phyloP scores from a whole-genome alignment of 2,797 vertebrate genomes.

The Channa striata region DNA sequence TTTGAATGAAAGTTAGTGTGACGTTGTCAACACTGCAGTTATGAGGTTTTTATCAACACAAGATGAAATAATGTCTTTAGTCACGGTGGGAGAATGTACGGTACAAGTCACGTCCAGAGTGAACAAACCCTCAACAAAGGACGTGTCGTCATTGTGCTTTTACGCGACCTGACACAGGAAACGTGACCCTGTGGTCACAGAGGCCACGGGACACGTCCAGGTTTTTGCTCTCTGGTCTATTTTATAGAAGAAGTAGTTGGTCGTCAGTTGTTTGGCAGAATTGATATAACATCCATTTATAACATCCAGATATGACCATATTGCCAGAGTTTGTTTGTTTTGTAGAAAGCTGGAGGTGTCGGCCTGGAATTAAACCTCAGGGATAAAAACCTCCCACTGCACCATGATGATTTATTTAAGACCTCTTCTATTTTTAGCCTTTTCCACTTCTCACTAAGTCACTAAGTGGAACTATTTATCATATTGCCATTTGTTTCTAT shows the following conservation, averaged over 20 bases:
- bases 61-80: conserved; percentile 14
- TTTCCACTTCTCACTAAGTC: not conserved
- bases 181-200: not conserved
- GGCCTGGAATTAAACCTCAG: conserved; percentile 24
- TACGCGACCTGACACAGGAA: not conserved
- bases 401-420: not conserved
- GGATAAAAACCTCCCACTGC: conserved; percentile 11
- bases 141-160: no score
- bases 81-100: conserved; percentile 3
- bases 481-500: no score
- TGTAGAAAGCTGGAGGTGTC: not conserved
- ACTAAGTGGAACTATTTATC: conserved; percentile 2
- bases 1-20: not conserved
- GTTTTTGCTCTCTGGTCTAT: not conserved
- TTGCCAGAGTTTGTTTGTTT: no score
- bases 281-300: no score
- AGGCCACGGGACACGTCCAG: not conserved
- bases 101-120: not conserved
- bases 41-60: not conserved
- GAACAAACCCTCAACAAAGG: not conserved
- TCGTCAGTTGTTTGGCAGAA: not conserved
- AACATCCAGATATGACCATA: no score
- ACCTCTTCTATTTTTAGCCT: not conserved
- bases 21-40: not conserved
- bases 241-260: not conserved